Percentiles rank a stretch among this genome's conserved stretches.
phyloP scores from a whole-genome alignment of 2,888 invertebrate species.

The Tenthredo mesomela region DNA sequence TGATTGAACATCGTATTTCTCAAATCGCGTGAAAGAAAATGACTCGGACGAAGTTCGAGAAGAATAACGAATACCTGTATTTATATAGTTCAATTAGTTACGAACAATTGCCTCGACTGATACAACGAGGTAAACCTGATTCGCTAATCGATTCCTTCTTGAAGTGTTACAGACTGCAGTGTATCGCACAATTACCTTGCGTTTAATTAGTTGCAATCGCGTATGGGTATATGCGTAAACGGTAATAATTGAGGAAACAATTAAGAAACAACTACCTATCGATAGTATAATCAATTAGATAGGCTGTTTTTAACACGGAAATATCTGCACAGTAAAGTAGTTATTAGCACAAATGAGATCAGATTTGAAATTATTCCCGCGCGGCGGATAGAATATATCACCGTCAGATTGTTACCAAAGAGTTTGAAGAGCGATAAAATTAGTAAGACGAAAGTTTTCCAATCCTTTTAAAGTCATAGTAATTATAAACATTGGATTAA shows the following conservation, averaged over 20 bases:
- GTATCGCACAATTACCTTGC: conserved; percentile 2
- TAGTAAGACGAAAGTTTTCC: conserved; percentile 43
- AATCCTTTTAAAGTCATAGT: conserved; percentile 60
- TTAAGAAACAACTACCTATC: background rate
- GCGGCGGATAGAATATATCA: background rate
- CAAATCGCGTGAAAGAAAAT: background rate
- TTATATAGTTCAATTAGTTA: conserved; percentile 14
- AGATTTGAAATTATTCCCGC: background rate
- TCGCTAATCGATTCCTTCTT: conserved; percentile 37
- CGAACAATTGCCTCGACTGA: background rate
- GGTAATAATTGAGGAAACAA: conserved; percentile 10
- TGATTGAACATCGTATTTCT: background rate
- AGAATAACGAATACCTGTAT: background rate
- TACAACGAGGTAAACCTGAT: conserved; percentile 20
- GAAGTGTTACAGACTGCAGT: background rate
- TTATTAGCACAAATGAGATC: background rate
- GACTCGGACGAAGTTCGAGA: background rate
- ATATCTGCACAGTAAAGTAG: background rate
- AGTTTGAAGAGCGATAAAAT: background rate
- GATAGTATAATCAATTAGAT: background rate
- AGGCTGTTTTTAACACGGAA: background rate
- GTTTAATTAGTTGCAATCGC: background rate
- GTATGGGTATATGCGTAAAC: conserved; percentile 4
- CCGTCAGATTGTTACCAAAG: background rate
- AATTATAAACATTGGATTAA: conserved; percentile 79